Base-by-base conservation (phyloP, 2,113 vertebrate species). In the Plestiodon gilberti region DNA sequence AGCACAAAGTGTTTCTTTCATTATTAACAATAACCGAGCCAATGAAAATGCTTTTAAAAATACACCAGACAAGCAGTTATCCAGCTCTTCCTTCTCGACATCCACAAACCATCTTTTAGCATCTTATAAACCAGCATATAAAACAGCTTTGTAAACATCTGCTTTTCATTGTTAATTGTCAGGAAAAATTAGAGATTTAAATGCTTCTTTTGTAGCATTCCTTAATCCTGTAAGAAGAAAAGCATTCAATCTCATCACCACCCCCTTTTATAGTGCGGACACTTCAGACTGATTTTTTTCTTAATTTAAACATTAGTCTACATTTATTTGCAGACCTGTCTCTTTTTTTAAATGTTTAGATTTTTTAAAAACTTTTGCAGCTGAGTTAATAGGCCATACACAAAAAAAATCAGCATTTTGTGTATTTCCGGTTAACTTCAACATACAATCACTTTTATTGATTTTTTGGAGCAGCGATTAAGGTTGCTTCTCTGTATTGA, bases 31-130 rank as follows among this genome's bases (percentile, higher is more conserved):
- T 96, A 96, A 96, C 93, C 91, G 94, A 96, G 96, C 95, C 96
- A 97, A 96, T 96, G 96, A 96, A 96, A 97, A 97, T 96, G 93
- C 95, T 96, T 96, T 96, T 96, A 96, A 96, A 97, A 96, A 96
- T 94, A 96, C 93, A 95, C 95, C 89, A 96, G 80, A 93, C 94
- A 96, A 95, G 95, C 94, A 96, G 95, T 95, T 96, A 96, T 96
- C 94, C 95, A 93, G 95, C 94, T 96, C 89, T 96, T 96, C 95
- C 94, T 96, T 96, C 92, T 95, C 87, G 94, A 95, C 95, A 93
- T 94, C 95, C 95, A 96, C 96, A 97, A 96, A 94, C 94, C 95
- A 95, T 97, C 94, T 95, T 96, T 97, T 95, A 96, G 92, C 90
- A 52, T 96, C 95, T 95, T 96, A 95, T 94, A 97, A 96, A 94